Evolutionary conservation across 2,113 vertebrate species (phyloP).

Genomic region (Siphamia tubifer): DNA sequence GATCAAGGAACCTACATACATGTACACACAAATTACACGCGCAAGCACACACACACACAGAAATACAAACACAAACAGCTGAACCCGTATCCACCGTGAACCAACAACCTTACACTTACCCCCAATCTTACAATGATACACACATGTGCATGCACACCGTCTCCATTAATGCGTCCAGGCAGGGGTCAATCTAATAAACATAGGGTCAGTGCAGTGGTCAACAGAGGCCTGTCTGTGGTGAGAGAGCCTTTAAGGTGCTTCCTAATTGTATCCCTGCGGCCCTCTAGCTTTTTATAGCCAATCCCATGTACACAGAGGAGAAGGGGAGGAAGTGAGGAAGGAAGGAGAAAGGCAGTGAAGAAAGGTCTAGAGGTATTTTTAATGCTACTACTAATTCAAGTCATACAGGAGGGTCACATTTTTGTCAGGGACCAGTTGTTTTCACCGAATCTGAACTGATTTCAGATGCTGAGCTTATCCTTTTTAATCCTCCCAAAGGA

Average conservation of each 20-base stretch:
- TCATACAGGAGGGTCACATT: slow-evolving; percentile 2
- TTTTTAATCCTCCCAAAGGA: slow-evolving; percentile 22
- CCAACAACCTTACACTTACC: slow-evolving; percentile 36
- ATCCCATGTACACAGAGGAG: slow-evolving; percentile 45
- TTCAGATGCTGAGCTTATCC: slow-evolving; percentile 14
- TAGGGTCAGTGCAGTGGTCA: slow-evolving; percentile 76
- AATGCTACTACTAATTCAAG: slow-evolving; percentile 14
- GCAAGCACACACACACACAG: slow-evolving; percentile 21
- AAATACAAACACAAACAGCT: slow-evolving; percentile 21
- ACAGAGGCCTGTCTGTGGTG: slow-evolving; percentile 75
- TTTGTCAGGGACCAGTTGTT: slow-evolving; percentile 1
- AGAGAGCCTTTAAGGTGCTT: slow-evolving; percentile 77
- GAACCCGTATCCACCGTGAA: slow-evolving; percentile 29
- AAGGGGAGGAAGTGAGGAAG: slow-evolving; percentile 28
- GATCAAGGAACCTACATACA: slow-evolving; percentile 43
- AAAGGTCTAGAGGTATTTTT: slow-evolving; percentile 24
- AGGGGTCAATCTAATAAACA: slow-evolving; percentile 86
- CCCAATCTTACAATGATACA: slow-evolving; percentile 29
- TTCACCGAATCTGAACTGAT: slow-evolving; percentile 9
- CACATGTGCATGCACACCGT: slow-evolving; percentile 42
- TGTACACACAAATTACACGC: slow-evolving; percentile 41
- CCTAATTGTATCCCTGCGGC: slow-evolving; percentile 81
- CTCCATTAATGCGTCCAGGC: slow-evolving; percentile 80
- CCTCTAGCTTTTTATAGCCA: slow-evolving; percentile 62
- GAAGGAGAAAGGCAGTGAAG: slow-evolving; percentile 17